Percentiles rank a stretch among this genome's conserved stretches.
Conservation (phyloP, 2,113 vertebrate genomes). For the Peucedramus taeniatus region DNA sequence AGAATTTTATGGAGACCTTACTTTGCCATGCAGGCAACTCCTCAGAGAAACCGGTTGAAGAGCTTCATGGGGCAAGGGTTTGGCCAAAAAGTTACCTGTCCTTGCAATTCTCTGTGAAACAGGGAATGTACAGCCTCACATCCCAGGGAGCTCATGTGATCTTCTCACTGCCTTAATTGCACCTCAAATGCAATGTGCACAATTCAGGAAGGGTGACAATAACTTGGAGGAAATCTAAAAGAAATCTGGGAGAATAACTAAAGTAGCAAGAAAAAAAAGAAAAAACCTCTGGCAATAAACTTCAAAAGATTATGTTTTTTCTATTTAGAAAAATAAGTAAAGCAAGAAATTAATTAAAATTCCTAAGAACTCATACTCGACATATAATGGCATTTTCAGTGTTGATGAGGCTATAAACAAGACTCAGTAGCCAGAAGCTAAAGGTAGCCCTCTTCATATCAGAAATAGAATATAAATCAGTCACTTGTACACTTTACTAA, state of each 20-base stretch:
- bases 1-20: rapidly evolving
- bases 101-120: not conserved
- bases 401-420: not conserved
- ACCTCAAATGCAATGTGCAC: not conserved
- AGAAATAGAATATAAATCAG: not conserved
- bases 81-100: not conserved
- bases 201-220: not conserved
- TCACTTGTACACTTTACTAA: not conserved
- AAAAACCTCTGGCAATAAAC: not conserved
- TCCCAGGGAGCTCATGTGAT: not conserved
- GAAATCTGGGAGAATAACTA: not conserved
- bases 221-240: not conserved
- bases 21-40: not conserved
- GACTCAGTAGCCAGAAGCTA: not conserved
- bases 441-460: not conserved
- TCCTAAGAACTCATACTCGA: rapidly evolving
- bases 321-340: not conserved
- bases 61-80: not conserved
- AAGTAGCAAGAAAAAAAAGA: not conserved
- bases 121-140: not conserved
- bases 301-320: not conserved
- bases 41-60: not conserved
- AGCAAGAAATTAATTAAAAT: not conserved
- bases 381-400: not conserved
- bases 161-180: not conserved